phyloP scores from a whole-genome alignment of 2,113 vertebrate genomes.

The Periophthalmus modestus region DNA sequence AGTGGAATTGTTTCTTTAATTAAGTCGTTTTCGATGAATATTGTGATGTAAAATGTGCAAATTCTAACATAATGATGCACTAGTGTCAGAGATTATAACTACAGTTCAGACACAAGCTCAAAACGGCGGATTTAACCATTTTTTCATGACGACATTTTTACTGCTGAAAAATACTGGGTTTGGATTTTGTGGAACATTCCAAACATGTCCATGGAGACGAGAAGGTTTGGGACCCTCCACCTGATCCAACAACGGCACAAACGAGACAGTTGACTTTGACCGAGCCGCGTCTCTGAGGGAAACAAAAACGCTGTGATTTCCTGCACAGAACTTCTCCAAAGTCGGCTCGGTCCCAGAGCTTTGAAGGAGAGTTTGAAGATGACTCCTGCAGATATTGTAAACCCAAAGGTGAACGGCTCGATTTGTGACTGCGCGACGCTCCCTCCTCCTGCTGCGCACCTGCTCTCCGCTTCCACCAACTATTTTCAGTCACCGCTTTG shows the following conservation, averaged over 20 bases:
- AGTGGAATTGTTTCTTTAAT: no score
- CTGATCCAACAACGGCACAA: neutral
- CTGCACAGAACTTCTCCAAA: neutral
- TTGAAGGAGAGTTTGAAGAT: slow-evolving; percentile 52
- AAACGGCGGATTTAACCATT: no score
- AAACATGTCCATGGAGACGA: no score
- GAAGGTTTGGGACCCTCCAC: no score
- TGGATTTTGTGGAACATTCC: no score
- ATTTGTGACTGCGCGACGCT: slow-evolving; percentile 55
- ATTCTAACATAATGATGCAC: no score
- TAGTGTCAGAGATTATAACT: no score
- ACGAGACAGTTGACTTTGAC: neutral
- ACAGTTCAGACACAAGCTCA: no score
- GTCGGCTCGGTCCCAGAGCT: slow-evolving; percentile 42
- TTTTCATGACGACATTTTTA: no score
- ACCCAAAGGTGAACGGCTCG: slow-evolving; percentile 58
- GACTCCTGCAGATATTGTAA: slow-evolving; percentile 40
- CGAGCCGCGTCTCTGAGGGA: slow-evolving; percentile 30
- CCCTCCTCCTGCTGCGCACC: slow-evolving; percentile 51
- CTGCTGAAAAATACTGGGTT: no score
- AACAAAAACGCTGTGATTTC: slow-evolving; percentile 6
- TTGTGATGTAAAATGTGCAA: no score
- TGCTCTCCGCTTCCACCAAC: slow-evolving; percentile 63
- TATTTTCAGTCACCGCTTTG: slow-evolving; percentile 65
- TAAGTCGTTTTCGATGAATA: no score